Evolutionary conservation across 2,888 invertebrate genomes (phyloP), one percentile per base, ranked within the genome.

Genomic region (Malthinus seriepunctatus): DNA sequence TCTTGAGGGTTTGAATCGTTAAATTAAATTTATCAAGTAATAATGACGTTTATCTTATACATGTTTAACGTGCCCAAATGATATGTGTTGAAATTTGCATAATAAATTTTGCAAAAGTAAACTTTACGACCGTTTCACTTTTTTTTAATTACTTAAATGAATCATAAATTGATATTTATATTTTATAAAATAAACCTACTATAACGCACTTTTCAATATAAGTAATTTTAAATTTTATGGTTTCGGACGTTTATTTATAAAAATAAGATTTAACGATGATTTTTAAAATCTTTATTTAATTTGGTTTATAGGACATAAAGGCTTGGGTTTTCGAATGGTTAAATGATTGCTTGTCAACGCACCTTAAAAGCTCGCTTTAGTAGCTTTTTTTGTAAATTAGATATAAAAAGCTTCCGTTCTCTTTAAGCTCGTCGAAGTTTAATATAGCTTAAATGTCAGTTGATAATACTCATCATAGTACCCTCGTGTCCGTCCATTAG

Each of bases 391-490:
- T 42, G 23, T 11, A 42, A 42, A 15, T 15, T 42, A 42, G 23
- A 42, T 42, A 42, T 14, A 42, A 42, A 42, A 42, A 14, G 39
- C 23, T 42, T 42, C 39, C 39, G 39, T 42, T 42, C 39, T 42
- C 39, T 42, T 42, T 42, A 15, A n/a, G 15, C 39, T 42, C 23
- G 39, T 42, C 23, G 12, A n/a, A 11, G 39, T 44, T 51, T 52
- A 51, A 57, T 57, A 51, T 42, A 52, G 59, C 59, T 53, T 59
- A 39, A 59, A 56, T 53, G 59, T 50, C 53, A 54, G 51, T 14
- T 54, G 54, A 59, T 53, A 49, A 59, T 52, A 23, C 32, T 32
- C 46, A 38, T 59, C 53, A 54, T 59, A 53, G 50, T 53, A 46
- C 59, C 54, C 54, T 54, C 14, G 23, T 42, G 39, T 46, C 32